Percentiles rank a stretch among this genome's conserved stretches.
Conservation (phyloP, 2,797 vertebrate species). For the Phaenicophaeus curvirostris region DNA sequence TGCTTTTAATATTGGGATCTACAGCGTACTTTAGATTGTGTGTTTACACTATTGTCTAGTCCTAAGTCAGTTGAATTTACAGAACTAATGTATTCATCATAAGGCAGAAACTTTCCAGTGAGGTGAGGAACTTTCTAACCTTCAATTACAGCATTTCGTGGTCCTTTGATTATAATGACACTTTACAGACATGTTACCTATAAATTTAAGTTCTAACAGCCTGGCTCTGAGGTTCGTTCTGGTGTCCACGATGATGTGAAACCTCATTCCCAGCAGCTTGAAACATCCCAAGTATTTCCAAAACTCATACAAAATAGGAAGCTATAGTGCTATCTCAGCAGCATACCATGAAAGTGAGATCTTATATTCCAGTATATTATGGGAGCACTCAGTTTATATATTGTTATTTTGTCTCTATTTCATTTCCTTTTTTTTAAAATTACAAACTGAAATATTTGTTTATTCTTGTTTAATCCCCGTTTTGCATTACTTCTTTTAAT, state of each 20-base stretch:
- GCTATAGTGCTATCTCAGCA: not conserved
- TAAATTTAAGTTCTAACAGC: not conserved
- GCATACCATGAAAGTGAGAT: not conserved
- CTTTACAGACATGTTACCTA: not conserved
- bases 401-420: not conserved
- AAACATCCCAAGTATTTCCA: not conserved
- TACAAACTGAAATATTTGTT: constrained; percentile 17
- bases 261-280: not conserved
- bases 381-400: not conserved
- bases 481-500: constrained; percentile 40
- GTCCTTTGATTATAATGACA: not conserved
- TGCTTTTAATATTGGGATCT: rapidly evolving
- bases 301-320: not conserved
- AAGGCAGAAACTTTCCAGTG: not conserved
- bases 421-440: not conserved
- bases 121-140: not conserved
- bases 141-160: not conserved
- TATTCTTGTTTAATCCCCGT: not conserved
- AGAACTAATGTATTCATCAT: not conserved
- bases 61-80: not conserved
- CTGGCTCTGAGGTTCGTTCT: not conserved
- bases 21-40: not conserved
- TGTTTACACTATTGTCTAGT: not conserved
- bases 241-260: not conserved
- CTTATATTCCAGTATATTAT: not conserved